Conservation (phyloP, 1,140 invertebrate species). For the Arctopsyche grandis region DNA sequence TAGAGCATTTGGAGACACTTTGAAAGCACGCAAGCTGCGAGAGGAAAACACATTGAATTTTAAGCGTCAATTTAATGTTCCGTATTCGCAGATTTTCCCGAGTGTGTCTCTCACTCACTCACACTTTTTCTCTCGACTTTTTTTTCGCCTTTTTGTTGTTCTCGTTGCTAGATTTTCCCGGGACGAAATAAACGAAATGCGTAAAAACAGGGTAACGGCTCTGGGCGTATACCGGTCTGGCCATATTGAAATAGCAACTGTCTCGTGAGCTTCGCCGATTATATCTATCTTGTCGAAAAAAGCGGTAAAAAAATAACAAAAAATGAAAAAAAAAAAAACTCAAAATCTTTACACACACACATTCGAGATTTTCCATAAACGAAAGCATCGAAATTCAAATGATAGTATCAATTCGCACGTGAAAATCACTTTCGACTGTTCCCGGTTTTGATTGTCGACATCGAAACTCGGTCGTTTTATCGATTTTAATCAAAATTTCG, state of each 20-base stretch:
- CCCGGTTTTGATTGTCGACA: too few species aligned
- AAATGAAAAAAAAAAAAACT: neutral
- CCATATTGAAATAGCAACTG: slow-evolving; percentile 27
- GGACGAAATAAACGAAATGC: slow-evolving; percentile 27
- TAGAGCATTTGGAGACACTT: too few species aligned
- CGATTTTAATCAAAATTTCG: neutral
- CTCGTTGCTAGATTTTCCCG: neutral
- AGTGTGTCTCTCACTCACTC: neutral
- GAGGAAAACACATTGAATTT: slow-evolving; percentile 23
- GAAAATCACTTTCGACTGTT: too few species aligned
- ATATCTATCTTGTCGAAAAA: neutral
- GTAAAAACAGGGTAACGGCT: slow-evolving; percentile 22
- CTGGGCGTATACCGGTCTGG: neutral
- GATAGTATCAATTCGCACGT: neutral
- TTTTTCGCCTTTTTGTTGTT: neutral
- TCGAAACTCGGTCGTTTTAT: too few species aligned
- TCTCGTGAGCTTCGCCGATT: slow-evolving; percentile 17
- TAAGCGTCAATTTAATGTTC: slow-evolving; percentile 30
- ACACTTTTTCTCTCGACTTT: neutral
- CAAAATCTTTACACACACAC: too few species aligned
- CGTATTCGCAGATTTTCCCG: slow-evolving; percentile 24
- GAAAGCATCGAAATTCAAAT: neutral
- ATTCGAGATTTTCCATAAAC: neutral
- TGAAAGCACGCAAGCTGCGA: neutral
- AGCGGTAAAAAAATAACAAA: neutral